phyloP scores from a whole-genome alignment of 2,888 invertebrate genomes.

The Xylophagus ater region DNA sequence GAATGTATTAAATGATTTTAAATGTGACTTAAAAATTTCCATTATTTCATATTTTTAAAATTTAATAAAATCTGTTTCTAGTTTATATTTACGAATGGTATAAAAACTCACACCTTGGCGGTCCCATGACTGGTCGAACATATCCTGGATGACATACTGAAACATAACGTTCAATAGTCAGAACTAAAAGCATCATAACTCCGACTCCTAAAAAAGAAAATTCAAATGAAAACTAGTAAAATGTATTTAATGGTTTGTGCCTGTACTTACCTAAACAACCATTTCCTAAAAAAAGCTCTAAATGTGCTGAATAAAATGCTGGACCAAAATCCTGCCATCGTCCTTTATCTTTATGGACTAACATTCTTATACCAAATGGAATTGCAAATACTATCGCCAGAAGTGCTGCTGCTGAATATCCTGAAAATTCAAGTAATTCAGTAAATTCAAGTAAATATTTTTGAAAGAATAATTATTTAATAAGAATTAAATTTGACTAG shows the following conservation, averaged over 20 bases:
- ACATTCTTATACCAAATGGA: constrained; percentile 54
- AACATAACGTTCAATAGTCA: constrained; percentile 62
- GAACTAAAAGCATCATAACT: constrained; percentile 61
- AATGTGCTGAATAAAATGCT: constrained; percentile 57
- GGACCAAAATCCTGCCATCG: constrained; percentile 52
- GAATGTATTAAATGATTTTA: neutral
- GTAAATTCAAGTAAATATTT: neutral
- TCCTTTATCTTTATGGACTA: constrained; percentile 53
- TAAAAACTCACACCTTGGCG: constrained; percentile 40
- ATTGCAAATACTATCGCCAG: constrained; percentile 59
- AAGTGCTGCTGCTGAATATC: constrained; percentile 66
- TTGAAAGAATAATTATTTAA: too few relatives aligned
- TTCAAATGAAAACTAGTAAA: neutral
- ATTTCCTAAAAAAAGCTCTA: constrained; percentile 61
- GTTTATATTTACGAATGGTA: neutral
- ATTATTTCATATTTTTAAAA: neutral
- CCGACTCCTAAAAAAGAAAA: constrained; percentile 45
- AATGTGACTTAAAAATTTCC: neutral
- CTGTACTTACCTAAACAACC: constrained; percentile 48
- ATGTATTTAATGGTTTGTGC: neutral
- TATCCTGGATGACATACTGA: constrained; percentile 64
- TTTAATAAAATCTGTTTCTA: neutral
- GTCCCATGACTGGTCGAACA: constrained; percentile 52
- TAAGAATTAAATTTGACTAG: too few relatives aligned
- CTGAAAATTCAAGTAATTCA: too few relatives aligned